Base-by-base conservation (phyloP, 2,888 invertebrate genomes). In the Troides helena region DNA sequence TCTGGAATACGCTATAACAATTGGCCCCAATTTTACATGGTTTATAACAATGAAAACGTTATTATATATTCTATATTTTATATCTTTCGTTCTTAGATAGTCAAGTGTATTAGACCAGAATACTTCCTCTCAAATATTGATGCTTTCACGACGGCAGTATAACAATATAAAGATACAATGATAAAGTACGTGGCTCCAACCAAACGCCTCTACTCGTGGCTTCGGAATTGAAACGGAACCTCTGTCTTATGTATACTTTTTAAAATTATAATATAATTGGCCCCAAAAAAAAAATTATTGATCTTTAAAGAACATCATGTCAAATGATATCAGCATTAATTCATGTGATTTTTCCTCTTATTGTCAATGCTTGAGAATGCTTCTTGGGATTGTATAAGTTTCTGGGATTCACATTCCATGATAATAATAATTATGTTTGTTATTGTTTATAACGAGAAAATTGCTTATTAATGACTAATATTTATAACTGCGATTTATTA, bases 301-400 rank as follows among this genome's bases (percentile, higher is more conserved):
- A 53, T 53, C 7, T 7, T 12, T n/a, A 53, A 53, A n/a, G 18
- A 10, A 3, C 8, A n/a, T 53, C 18, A n/a, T 12, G 57, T 14
- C n/a, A 23, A 23, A 23, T 58, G 10, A 58, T 58, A 58, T 0
- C 2, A 25, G 14, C 23, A 23, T 10, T 58, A 58, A 23, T 23
- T 58, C 23, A 58, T 58, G 57, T 57, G 23, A 58, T 21, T 58
- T 58, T 58, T 58, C 57, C 57, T 58, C 23, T 23, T 58, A 58
- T 58, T 58, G 57, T 58, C 57, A 58, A 23, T 1, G 57, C 57
- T 1, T 58, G 25, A 23, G 57, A 25, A 58, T 12, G 23, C 7
- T 58, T 23, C 57, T 58, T 58, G 25, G 25, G 57, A 58, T 23
- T 58, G 23, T 58, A 58, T 58, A 12, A 58, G 25, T 58, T 58